Evolutionary conservation across 2,797 vertebrate genomes (phyloP).

Genomic region (Gastrophryne carolinensis): DNA sequence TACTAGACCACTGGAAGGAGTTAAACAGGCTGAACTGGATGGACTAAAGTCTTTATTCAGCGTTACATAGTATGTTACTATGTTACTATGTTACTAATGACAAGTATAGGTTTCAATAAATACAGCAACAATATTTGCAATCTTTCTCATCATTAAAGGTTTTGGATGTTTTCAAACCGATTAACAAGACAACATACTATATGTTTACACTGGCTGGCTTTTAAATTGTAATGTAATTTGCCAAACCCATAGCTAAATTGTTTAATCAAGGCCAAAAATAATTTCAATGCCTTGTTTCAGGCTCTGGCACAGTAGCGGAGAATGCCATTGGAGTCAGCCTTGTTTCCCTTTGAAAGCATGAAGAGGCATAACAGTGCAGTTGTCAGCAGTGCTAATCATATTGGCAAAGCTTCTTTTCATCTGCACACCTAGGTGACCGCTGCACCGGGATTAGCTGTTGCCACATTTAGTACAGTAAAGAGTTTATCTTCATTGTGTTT

Average conservation of each 20-base stretch:
- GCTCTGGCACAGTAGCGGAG: background rate
- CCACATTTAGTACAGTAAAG: constrained; percentile 66
- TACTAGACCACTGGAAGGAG: too few relatives aligned
- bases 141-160: too few relatives aligned
- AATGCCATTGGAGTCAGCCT: constrained; percentile 8
- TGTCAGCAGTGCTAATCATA: constrained; percentile 53
- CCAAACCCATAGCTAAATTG: background rate
- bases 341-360: constrained; percentile 49
- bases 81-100: too few relatives aligned
- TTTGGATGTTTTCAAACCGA: too few relatives aligned
- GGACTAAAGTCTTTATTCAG: too few relatives aligned
- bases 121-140: too few relatives aligned
- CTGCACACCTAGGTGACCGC: constrained; percentile 59
- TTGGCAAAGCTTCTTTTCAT: constrained; percentile 63
- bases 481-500: constrained; percentile 61
- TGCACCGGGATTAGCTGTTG: constrained; percentile 63
- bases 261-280: background rate
- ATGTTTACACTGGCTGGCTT: background rate
- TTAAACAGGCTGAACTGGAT: too few relatives aligned
- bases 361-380: constrained; percentile 41
- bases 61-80: too few relatives aligned
- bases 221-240: background rate
- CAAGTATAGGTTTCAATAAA: too few relatives aligned
- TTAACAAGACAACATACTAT: too few relatives aligned
- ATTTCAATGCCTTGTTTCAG: background rate